Base-by-base conservation (phyloP, 64 coral and sea anemone species). In the Cladopsammia gracilis region DNA sequence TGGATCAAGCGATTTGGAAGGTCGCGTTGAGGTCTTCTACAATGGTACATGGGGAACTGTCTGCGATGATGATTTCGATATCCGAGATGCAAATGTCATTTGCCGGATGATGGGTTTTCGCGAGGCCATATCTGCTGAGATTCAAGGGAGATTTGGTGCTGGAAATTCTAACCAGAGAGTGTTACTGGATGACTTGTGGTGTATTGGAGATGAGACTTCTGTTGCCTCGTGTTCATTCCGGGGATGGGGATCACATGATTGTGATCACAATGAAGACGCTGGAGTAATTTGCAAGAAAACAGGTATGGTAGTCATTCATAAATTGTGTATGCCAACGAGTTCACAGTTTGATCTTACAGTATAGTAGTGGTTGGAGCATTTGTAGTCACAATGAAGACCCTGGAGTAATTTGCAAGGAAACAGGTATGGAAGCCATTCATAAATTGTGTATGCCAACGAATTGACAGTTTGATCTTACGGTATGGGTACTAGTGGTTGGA, bases 21-120 rank as follows among this genome's bases (percentile, higher is more conserved):
- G 91, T 44, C 82, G 91, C 6, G 60, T 93, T 8, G 91, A 93
- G 24, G 91, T 93, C 18, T 49, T 70, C 12, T 80, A 77, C 58
- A 93, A 93, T 44, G 83, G 82, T 42, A 59, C 72, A 14, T 93
- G 91, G 91, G 91, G 91, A 51, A 85, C 81, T 56, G 82, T 93
- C 15, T 93, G 91, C 47, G 83, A 93, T 51, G 82, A 93, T 64
- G 62, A 93, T 44, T 93, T 83, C 47, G 85, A 86, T 26, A 42
- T 86, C 44, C 80, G 71, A 11, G 85, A 93, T 57, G 91, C 76
- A 60, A 59, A 93, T 48, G 91, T 93, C 25, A 70, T 93, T 48
- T 93, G 91, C 16, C 71, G 91, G 62, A 64, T 86, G 76, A 58
- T 93, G 24, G 91, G 91, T 5, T 93, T 82, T 45, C 51, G 62